Evolutionary conservation across 2,797 vertebrate genomes (phyloP).

Genomic region (Adrianichthys oophorus): DNA sequence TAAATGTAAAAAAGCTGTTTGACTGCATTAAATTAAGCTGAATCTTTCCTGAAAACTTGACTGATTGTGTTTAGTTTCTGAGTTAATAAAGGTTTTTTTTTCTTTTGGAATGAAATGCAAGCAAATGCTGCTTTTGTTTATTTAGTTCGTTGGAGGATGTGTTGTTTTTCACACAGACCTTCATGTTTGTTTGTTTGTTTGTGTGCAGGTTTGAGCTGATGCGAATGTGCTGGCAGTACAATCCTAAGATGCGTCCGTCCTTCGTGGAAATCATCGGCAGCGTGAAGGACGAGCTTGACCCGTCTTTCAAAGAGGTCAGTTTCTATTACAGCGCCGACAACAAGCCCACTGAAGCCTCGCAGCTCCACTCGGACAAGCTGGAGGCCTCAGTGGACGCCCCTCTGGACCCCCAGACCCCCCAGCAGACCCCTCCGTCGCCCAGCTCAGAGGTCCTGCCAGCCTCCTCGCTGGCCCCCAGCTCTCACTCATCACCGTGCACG

Average conservation of each 20-base stretch:
- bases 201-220: slow-evolving; percentile 90
- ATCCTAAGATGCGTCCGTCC: slow-evolving; percentile 94
- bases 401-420: slow-evolving; percentile 69
- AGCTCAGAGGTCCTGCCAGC: slow-evolving; percentile 72
- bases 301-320: slow-evolving; percentile 87
- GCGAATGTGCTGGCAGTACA: slow-evolving; percentile 99
- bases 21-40: too few species aligned
- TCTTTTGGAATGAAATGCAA: too few species aligned
- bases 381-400: slow-evolving; percentile 84
- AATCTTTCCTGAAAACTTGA: too few species aligned
- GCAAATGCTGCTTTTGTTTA: too few species aligned
- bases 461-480: slow-evolving; percentile 51
- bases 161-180: too few species aligned
- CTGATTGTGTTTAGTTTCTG: too few species aligned
- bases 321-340: slow-evolving; percentile 98
- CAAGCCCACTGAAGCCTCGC: slow-evolving; percentile 86
- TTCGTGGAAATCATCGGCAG: slow-evolving; percentile 96
- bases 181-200: slow-evolving; percentile 22
- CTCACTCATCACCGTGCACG: slow-evolving; percentile 60
- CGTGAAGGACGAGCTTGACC: slow-evolving; percentile 92
- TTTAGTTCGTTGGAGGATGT: too few species aligned
- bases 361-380: slow-evolving; percentile 87
- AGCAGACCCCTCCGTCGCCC: slow-evolving; percentile 76
- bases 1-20: too few species aligned
- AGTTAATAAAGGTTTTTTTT: too few species aligned